Evolutionary conservation across 2,797 vertebrate genomes (phyloP), one percentile per base, ranked within the genome.

Genomic region (Odontamblyopus lacepedii): DNA sequence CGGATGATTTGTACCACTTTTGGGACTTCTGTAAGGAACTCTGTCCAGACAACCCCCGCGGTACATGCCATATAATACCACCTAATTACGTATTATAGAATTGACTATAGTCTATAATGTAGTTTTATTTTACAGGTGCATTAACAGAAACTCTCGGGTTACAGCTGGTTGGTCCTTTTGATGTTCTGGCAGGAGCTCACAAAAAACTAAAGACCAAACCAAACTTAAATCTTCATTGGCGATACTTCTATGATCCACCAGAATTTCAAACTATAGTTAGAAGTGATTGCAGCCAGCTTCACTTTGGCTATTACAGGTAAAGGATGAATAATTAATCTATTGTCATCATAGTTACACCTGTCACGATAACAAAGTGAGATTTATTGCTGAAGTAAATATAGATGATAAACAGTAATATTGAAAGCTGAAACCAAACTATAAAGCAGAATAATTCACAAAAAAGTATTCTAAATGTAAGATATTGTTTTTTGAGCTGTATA

Each of bases 251-350:
- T 55, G 98, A 99, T 87, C 98, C 98, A 1, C 98, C 98, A 4
- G 97, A 99, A 91, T 96, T 98, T 82, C 97, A 98, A 91, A 99
- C 97, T 50, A 87, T 99, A 70, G 89, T 98, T 75, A 84, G 95
- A 13, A 94, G 94, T 72, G 85, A 83, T 70, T 95, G 94, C 85
- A 95, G 86, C 67, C 94, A 97, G 27, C 95, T 95, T 84, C 97
- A 99, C 88, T 93, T 99, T 86, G 98, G 98, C 19, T 99, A 98
- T 91, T 99, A 95, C 95, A 97, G 98, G 98, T 99, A 94, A 56
- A 5, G 65, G 60, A 9, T 48, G n/a, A 27, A 64, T 1, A 12
- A 38, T 11, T 3, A 12, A 18, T n/a, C 5, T 38, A 6, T 12
- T 23, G 12, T 44, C 38, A 38, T 38, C 8, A 38, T 38, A 38